Evolutionary conservation across 2,888 invertebrate species (phyloP), one percentile per base, ranked within the genome.

Genomic region (Neria commutata): DNA sequence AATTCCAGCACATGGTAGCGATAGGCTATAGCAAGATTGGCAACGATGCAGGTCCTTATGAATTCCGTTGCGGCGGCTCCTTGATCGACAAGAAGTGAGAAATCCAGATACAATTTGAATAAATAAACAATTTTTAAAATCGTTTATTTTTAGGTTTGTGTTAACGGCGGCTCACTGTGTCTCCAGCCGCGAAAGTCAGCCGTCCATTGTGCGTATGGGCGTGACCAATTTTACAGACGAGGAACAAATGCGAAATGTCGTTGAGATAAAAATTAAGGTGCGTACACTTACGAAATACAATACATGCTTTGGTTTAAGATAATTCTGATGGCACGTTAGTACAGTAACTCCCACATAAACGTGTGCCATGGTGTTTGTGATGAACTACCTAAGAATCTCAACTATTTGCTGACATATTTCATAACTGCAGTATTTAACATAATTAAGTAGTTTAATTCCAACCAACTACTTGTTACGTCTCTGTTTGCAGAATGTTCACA

Each of bases 141-240:
- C n/a, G n/a, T n/a, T n/a, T n/a, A n/a, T n/a, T n/a, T n/a, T n/a
- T n/a, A n/a, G 73, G 3, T 75, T 68, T 34, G 72, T 78, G 2
- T 56, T 80, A 33, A 79, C 80, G 1, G 79, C 80, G 1, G 80
- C 80, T 1, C 79, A 80, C 62, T 79, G 79, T 33, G 70, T 79
- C 1, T 67, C 60, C n/a, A 60, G 60, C 3, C 61, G 58, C 5
- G 53, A 63, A n/a, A 45, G 48, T 24, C 14, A 50, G 1, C 78
- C 80, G 1, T 52, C 62, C 0, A 65, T 69, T 47, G 76, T 76
- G 8, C 79, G 79, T 2, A 58, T 79, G 29, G 80, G 80, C 4
- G 61, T 73, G 3, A 70, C 73, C 10, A 58, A 78, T 54, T 71
- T 77, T 2, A 66, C 57, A 0, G 26, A 61, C 46, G 8, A 57